These are phyloP conservation scores for Numenius phaeopus DNA, from an alignment of 2,797 vertebrate species.

Conservation along the genomic window DNA sequence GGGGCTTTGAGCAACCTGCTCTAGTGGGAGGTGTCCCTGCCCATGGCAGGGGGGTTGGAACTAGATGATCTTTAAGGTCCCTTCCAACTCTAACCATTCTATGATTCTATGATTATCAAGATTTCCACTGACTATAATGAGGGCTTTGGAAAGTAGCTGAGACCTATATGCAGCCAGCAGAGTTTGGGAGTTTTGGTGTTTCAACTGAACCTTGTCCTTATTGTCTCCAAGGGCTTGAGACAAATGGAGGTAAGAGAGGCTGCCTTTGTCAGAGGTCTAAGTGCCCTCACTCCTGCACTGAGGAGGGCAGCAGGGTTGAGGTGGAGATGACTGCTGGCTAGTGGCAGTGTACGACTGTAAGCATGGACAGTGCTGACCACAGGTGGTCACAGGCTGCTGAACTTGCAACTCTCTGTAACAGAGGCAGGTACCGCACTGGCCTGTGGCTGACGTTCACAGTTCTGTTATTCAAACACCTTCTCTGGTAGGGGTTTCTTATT, in stretches of 20 bases:
- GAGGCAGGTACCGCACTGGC: rapidly evolving
- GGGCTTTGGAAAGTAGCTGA: background rate
- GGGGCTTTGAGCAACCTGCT: too few relatives aligned
- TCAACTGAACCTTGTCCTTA: background rate
- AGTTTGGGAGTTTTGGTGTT: background rate
- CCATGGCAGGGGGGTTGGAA: too few relatives aligned
- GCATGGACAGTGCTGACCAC: rapidly evolving
- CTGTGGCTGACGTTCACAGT: background rate
- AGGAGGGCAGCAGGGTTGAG: background rate
- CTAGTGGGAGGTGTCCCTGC: too few relatives aligned
- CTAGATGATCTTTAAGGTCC: too few relatives aligned
- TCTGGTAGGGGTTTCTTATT: background rate
- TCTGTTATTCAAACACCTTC: background rate
- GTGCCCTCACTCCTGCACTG: background rate
- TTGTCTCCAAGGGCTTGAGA: background rate
- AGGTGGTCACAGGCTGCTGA: background rate
- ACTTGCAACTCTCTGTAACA: background rate
- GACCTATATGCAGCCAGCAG: background rate
- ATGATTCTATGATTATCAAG: background rate
- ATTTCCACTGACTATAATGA: background rate
- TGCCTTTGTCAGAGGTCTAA: background rate
- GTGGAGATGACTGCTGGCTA: background rate
- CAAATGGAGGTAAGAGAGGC: background rate
- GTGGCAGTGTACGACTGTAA: background rate
- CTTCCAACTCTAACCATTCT: too few relatives aligned